Conservation (phyloP, 2,113 vertebrate species). For the Cranoglanis bouderius region DNA sequence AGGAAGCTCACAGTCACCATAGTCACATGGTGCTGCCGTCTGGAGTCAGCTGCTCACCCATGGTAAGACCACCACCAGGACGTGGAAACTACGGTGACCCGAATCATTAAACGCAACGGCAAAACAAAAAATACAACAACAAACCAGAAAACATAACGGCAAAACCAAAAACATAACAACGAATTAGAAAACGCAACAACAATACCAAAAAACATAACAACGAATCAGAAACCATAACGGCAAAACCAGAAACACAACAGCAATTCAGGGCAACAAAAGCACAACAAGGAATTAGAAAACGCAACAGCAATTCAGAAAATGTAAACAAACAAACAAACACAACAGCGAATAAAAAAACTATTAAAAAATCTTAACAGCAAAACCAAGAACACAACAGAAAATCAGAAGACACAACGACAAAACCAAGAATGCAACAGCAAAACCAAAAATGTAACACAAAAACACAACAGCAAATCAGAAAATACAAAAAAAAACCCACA, state of each 20-base stretch:
- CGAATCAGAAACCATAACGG: background rate
- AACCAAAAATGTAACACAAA: too few relatives aligned
- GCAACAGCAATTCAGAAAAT: background rate
- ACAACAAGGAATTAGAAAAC: background rate
- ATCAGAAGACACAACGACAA: background rate
- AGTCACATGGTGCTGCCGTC: conserved; percentile 73
- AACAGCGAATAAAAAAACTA: too few relatives aligned
- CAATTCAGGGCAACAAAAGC: background rate
- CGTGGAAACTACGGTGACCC: background rate
- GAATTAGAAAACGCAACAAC: background rate
- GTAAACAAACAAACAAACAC: background rate
- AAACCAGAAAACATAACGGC: background rate
- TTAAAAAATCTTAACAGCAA: too few relatives aligned
- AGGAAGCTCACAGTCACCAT: conserved; percentile 66
- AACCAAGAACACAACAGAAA: background rate
- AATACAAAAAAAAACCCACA: background rate
- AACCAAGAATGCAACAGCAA: background rate
- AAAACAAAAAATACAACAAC: too few relatives aligned
- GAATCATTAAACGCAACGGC: too few relatives aligned
- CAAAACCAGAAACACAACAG: background rate
- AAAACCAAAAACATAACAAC: background rate
- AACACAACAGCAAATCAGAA: background rate
- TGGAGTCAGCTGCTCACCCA: conserved; percentile 71
- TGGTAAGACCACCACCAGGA: conserved; percentile 64
- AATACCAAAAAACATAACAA: background rate